Base-by-base conservation (phyloP, 2,888 invertebrate species). In the Ypsolopha scabrella region DNA sequence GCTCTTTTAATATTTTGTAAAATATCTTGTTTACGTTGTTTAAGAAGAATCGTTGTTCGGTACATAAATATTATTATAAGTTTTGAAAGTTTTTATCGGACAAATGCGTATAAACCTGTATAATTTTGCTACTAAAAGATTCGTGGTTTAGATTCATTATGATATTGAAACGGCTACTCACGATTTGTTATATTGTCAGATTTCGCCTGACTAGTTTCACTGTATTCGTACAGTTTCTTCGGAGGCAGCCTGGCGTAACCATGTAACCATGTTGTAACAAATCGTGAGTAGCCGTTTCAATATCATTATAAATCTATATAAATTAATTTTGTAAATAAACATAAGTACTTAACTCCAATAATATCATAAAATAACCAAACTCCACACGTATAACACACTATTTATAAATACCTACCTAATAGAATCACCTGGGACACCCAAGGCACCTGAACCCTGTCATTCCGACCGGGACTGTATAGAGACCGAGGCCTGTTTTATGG, bases 401-500 rank as follows among this genome's bases (percentile, higher is more conserved):
- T 80, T 67, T 64, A 62, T 55, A 57, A 60, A 24, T 24, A 70
- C 72, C 24, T 39, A 51, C 44, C 51, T 51, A 45, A 51, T 90
- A 92, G 92, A 91, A 88, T 88, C 91, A 72, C 89, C 90, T 67
- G 91, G 90, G 75, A 88, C 88, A 74, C 87, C 90, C 67, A 92
- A 91, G 80, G 89, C 88, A 74, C 92, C 91, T 65, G 93, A 91
- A 80, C 92, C 93, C 69, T 95, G 94, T 88, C 90, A 92, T 81
- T 92, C 92, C 74, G 93, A 94, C 82, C 91, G 90, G 72, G 93
- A 95, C 83, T 95, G 95, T 87, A 92, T 93, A 82, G 91, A 92
- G 71, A 91, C 89, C 61, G 93, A 94, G 87, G 92, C 93, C 69
- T 95, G 95, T 83, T 92, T 93, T 81, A 92, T 92, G 90, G 92